phyloP scores from a whole-genome alignment of 2,888 invertebrate genomes.

The Metalampra italica region DNA sequence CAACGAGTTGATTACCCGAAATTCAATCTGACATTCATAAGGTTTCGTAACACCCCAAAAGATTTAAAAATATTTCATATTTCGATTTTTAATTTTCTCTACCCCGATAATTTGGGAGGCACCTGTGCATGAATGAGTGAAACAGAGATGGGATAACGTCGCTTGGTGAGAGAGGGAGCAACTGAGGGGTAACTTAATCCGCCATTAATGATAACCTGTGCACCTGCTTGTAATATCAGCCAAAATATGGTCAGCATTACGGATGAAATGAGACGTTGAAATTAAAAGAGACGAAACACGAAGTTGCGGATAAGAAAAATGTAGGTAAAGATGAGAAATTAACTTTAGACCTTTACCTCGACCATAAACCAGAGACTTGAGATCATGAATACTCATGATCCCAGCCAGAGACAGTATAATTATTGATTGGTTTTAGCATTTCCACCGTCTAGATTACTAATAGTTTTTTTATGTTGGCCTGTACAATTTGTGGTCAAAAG shows the following conservation, averaged over 20 bases:
- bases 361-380: too few relatives aligned
- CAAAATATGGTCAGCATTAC: slow-evolving; percentile 44
- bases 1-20: slow-evolving; percentile 7
- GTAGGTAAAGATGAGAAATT: too few relatives aligned
- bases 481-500: too few relatives aligned
- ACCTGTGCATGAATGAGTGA: slow-evolving; percentile 24
- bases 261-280: slow-evolving; percentile 35
- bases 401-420: too few relatives aligned
- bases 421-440: too few relatives aligned
- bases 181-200: slow-evolving; percentile 52
- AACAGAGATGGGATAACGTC: slow-evolving; percentile 12
- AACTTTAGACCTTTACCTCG: too few relatives aligned
- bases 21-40: slow-evolving; percentile 27
- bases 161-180: slow-evolving; percentile 24
- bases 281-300: slow-evolving; percentile 34
- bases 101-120: slow-evolving; percentile 24
- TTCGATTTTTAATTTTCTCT: background rate
- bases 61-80: slow-evolving; percentile 18
- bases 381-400: too few relatives aligned
- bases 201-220: slow-evolving; percentile 58
- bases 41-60: slow-evolving; percentile 33
- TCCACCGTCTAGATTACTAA: too few relatives aligned
- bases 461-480: too few relatives aligned
- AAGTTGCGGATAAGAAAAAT: background rate
- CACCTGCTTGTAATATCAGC: slow-evolving; percentile 58